Evolutionary conservation across 2,888 invertebrate species (phyloP).

Genomic region (Campopleginae sp.): DNA sequence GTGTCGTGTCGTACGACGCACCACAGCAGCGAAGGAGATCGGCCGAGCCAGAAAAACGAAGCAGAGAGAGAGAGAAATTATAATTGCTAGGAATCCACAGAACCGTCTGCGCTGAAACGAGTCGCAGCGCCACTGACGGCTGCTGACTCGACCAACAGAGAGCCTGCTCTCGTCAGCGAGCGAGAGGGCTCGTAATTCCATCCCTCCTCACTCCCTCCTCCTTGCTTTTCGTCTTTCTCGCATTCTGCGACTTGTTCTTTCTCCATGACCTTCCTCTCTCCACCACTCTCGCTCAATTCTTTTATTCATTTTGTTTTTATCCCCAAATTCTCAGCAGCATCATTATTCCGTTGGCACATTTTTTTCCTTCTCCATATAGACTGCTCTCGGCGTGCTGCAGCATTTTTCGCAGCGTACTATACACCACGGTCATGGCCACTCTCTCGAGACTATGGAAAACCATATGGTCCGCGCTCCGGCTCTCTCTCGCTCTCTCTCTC

Average conservation of each 20-base stretch:
- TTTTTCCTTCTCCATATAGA: conserved; percentile 27
- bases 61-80: conserved; percentile 71
- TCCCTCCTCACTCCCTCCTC: conserved; percentile 55
- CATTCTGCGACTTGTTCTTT: conserved; percentile 20
- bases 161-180: too few relatives aligned
- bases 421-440: conserved; percentile 65
- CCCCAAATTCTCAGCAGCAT: conserved; percentile 57
- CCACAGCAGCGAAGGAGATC: too few relatives aligned
- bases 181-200: conserved; percentile 45
- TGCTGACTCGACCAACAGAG: conserved; percentile 54
- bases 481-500: background rate
- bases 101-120: conserved; percentile 40
- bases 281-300: conserved; percentile 20
- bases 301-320: conserved; percentile 60
- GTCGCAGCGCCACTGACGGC: conserved; percentile 46
- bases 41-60: conserved; percentile 24
- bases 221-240: conserved; percentile 22
- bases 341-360: conserved; percentile 53
- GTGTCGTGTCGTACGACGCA: too few relatives aligned
- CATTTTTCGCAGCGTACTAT: conserved; percentile 62
- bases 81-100: conserved; percentile 75
- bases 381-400: conserved; percentile 35
- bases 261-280: conserved; percentile 62
- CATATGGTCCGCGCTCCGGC: conserved; percentile 59
- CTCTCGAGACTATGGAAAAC: conserved; percentile 55